phyloP scores from a whole-genome alignment of 2,113 vertebrate genomes.

The Ahaetulla prasina region DNA sequence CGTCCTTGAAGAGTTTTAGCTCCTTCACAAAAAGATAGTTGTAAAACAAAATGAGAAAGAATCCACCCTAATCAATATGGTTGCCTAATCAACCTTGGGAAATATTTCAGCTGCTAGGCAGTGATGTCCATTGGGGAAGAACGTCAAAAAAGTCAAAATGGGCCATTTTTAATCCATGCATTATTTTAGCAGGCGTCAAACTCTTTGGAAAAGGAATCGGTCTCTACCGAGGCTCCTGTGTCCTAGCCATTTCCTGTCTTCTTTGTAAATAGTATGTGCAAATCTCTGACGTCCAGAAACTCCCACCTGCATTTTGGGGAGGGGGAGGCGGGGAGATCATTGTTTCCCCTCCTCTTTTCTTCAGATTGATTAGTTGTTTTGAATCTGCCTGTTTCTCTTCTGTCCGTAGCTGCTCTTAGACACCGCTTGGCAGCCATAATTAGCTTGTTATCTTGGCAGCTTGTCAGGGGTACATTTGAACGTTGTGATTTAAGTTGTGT shows the following conservation, averaged over 20 bases:
- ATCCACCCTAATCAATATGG: background rate
- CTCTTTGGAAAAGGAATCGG: background rate
- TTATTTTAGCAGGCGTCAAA: background rate
- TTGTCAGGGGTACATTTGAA: slow-evolving; percentile 19
- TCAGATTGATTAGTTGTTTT: slow-evolving; percentile 3
- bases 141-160: background rate
- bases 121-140: background rate
- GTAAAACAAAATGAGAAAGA: background rate
- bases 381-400: slow-evolving; percentile 4
- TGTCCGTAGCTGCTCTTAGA: slow-evolving; percentile 9
- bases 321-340: background rate
- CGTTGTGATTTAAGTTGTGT: slow-evolving; percentile 21
- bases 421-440: background rate
- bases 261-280: background rate
- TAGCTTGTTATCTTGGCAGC: slow-evolving; percentile 30
- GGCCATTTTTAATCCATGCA: background rate
- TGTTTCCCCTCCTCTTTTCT: background rate
- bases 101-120: background rate
- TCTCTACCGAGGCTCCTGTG: background rate
- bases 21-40: background rate
- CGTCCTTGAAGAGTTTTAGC: background rate
- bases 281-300: background rate
- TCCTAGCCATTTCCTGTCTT: background rate
- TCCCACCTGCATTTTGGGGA: background rate
- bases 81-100: background rate